phyloP scores from a whole-genome alignment of 2,888 invertebrate genomes.

The Bhutanitis thaidina region DNA sequence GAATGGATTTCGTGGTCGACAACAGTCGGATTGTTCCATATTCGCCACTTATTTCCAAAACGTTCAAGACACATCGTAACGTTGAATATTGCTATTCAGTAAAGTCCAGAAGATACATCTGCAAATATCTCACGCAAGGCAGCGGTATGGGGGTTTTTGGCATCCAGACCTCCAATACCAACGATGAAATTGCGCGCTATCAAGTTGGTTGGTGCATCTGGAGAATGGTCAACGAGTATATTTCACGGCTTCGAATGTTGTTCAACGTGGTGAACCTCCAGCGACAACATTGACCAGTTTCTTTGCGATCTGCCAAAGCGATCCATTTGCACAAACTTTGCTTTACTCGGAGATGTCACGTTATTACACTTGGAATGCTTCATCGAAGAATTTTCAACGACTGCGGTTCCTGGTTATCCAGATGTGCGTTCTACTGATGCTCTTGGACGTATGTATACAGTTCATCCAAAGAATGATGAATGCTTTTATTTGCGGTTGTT shows the following conservation, averaged over 20 bases:
- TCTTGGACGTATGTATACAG: too few species aligned
- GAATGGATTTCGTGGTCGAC: slow-evolving; percentile 21
- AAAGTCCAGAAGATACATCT: not conserved
- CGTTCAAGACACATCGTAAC: slow-evolving; percentile 29
- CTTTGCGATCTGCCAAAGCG: slow-evolving; percentile 19
- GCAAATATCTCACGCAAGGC: slow-evolving; percentile 27
- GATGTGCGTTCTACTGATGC: slow-evolving; percentile 5
- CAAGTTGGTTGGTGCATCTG: slow-evolving; percentile 19
- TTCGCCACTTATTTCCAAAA: slow-evolving; percentile 30
- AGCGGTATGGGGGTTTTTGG: slow-evolving; percentile 26
- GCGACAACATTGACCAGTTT: slow-evolving; percentile 27
- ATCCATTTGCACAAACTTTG: slow-evolving; percentile 23
- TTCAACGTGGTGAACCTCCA: slow-evolving; percentile 28
- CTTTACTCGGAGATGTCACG: slow-evolving; percentile 19
- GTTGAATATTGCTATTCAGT: slow-evolving; percentile 26
- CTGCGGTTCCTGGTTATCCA: not conserved
- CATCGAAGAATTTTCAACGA: slow-evolving; percentile 1
- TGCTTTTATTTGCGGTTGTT: not conserved
- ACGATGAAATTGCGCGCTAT: slow-evolving; percentile 4
- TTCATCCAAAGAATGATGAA: too few species aligned
- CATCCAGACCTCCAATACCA: slow-evolving; percentile 21
- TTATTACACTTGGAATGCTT: too few species aligned
- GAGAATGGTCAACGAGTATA: slow-evolving; percentile 27
- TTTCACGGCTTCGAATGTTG: slow-evolving; percentile 25
- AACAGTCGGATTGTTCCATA: slow-evolving; percentile 32